Percentiles rank a stretch among this genome's conserved stretches.
Evolutionary conservation across 2,797 vertebrate species (phyloP).

Genomic region (Gobio occitaniae): DNA sequence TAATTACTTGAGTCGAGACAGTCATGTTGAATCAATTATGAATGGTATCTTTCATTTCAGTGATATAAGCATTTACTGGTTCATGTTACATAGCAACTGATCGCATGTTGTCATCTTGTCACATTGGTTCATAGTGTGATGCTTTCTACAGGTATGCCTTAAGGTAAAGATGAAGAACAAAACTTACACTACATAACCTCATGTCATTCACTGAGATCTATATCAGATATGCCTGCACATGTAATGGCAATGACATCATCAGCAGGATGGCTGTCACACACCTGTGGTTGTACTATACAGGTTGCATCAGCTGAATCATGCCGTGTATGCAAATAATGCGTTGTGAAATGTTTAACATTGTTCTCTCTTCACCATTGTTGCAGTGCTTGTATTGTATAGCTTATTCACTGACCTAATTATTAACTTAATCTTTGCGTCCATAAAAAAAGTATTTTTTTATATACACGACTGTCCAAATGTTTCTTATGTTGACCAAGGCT

Average conservation of each 20-base stretch:
- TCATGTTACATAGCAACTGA: constrained; percentile 27
- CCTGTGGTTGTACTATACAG: not conserved
- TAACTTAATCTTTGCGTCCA: not conserved
- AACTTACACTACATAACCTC: not conserved
- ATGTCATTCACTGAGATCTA: constrained; percentile 10
- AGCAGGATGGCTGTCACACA: not conserved
- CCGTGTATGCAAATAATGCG: not conserved
- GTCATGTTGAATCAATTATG: constrained; percentile 42
- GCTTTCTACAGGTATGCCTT: not conserved
- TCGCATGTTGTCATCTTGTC: not conserved
- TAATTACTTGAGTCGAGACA: constrained; percentile 34
- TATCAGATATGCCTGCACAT: not conserved
- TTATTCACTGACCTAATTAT: not conserved
- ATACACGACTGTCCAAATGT: not conserved
- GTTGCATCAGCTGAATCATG: constrained; percentile 5
- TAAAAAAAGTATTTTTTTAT: not conserved
- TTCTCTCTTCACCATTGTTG: not conserved
- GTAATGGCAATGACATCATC: not conserved
- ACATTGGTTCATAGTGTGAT: not conserved
- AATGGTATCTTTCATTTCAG: constrained; percentile 45
- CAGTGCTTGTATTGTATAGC: not conserved
- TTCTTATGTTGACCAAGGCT: too few species aligned
- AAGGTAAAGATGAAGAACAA: not conserved
- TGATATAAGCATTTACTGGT: constrained; percentile 20
- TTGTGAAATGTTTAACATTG: not conserved